Evolutionary conservation across 2,113 vertebrate genomes (phyloP).

Genomic region (Labeo rohita): DNA sequence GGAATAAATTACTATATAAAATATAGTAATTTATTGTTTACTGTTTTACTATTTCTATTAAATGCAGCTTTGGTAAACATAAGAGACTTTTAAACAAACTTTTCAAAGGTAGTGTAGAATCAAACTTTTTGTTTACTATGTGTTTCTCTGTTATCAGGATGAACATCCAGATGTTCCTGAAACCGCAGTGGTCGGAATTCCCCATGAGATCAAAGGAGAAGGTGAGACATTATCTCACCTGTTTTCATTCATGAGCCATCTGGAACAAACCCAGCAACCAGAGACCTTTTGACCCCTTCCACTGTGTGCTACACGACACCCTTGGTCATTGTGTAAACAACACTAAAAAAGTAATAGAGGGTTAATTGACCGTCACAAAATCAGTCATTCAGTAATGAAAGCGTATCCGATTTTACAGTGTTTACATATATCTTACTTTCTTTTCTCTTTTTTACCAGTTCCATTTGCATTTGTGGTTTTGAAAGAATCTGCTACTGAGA

Average conservation of each 20-base stretch:
- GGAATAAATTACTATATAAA: neutral
- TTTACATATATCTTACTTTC: neutral
- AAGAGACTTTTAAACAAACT: neutral
- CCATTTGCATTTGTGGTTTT: constrained; percentile 90
- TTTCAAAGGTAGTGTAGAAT: neutral
- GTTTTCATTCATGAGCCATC: constrained; percentile 18
- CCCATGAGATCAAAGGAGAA: constrained; percentile 91
- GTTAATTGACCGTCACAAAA: neutral
- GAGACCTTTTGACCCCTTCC: constrained; percentile 18
- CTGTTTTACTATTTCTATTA: neutral
- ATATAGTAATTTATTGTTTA: no score
- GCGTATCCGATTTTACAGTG: neutral
- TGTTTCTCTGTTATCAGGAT: constrained; percentile 71
- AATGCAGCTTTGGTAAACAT: neutral
- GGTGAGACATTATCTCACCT: constrained; percentile 70
- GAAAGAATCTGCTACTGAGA: constrained; percentile 69
- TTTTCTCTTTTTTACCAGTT: constrained; percentile 68
- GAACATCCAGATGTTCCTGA: constrained; percentile 89
- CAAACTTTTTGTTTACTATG: neutral
- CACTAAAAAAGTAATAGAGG: neutral
- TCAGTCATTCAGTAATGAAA: neutral
- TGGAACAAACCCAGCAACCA: neutral
- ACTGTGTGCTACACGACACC: neutral
- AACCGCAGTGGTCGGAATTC: constrained; percentile 86
- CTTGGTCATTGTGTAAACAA: neutral